Evolutionary conservation across 2,888 invertebrate species (phyloP).

Genomic region (Aquatica leii): DNA sequence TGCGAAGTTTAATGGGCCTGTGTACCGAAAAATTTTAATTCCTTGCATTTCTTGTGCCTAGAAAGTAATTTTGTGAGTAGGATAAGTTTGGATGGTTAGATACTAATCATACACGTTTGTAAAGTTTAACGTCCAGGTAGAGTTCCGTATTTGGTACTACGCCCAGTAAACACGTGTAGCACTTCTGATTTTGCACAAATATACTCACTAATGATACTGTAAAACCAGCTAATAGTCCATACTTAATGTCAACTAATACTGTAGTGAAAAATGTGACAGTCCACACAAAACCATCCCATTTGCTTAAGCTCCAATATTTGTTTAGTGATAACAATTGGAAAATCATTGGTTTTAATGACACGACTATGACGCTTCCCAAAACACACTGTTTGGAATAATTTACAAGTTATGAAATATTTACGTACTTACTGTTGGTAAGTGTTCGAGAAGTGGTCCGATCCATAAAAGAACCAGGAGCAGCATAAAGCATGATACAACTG

Average conservation of each 20-base stretch:
- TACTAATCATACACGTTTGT: conserved; percentile 67
- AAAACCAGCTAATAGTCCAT: conserved; percentile 80
- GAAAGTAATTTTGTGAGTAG: conserved; percentile 15
- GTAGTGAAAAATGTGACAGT: conserved; percentile 79
- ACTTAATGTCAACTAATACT: conserved; percentile 77
- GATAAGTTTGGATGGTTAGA: not conserved
- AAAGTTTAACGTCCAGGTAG: conserved; percentile 76
- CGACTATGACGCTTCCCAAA: conserved; percentile 81
- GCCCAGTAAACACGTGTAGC: conserved; percentile 75
- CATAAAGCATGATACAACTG: conserved; percentile 72
- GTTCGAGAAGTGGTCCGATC: conserved; percentile 77
- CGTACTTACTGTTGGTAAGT: conserved; percentile 72
- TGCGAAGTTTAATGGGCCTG: conserved; percentile 78
- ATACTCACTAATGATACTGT: conserved; percentile 76
- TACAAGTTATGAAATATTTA: not conserved
- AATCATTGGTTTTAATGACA: conserved; percentile 84
- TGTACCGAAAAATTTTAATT: conserved; percentile 79
- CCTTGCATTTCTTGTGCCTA: conserved; percentile 76
- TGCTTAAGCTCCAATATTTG: conserved; percentile 79
- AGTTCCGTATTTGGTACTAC: conserved; percentile 77
- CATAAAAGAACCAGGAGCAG: conserved; percentile 74
- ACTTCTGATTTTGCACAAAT: conserved; percentile 73
- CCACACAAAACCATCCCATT: conserved; percentile 86
- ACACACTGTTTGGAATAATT: conserved; percentile 68
- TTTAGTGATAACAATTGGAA: conserved; percentile 74